Percentiles rank a stretch among this genome's conserved stretches.
phyloP scores from a whole-genome alignment of 2,113 vertebrate genomes.

The Lanius ludovicianus region DNA sequence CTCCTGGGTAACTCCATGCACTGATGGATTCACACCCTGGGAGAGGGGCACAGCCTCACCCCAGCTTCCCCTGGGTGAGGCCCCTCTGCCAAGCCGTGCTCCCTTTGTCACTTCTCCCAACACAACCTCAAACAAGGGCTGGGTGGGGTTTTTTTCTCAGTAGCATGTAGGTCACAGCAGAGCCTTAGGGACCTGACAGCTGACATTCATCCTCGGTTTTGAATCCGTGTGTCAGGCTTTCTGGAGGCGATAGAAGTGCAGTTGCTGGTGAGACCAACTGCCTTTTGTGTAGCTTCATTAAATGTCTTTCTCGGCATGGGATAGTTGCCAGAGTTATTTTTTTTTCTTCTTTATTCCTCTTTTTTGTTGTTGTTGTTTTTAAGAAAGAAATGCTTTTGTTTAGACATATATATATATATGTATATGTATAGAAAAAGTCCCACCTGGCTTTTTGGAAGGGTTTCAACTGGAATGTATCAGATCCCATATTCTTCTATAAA shows the following conservation, averaged over 20 bases:
- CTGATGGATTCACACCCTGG: background rate
- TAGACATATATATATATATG: background rate
- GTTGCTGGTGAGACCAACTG: background rate
- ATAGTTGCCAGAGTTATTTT: background rate
- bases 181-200: constrained; percentile 32
- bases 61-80: background rate
- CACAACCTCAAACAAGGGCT: background rate
- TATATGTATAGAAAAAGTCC: background rate
- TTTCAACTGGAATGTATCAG: background rate
- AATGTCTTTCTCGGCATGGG: background rate
- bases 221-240: background rate
- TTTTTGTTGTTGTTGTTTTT: background rate
- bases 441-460: constrained; percentile 40
- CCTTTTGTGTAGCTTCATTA: constrained; percentile 29
- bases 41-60: background rate
- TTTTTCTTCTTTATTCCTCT: accelerated
- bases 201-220: constrained; percentile 9
- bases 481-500: background rate
- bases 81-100: accelerated
- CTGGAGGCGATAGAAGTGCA: background rate
- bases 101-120: background rate
- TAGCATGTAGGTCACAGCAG: constrained; percentile 36
- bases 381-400: background rate
- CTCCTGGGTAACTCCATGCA: background rate
- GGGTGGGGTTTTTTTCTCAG: background rate